phyloP scores from a whole-genome alignment of 2,888 invertebrate species.

The Drepana falcataria region DNA sequence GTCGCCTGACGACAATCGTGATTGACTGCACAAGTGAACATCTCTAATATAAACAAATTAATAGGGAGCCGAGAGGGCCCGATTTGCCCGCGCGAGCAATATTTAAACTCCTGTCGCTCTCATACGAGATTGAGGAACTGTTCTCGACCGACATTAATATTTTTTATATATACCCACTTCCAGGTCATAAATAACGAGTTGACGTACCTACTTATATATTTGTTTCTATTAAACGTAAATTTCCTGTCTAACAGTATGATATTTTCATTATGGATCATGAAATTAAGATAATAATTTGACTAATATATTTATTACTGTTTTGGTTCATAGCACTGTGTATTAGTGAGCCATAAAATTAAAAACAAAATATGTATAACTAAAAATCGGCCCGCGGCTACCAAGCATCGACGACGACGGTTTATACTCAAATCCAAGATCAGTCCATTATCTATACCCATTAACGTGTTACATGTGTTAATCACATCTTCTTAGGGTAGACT shows the following conservation, averaged over 20 bases:
- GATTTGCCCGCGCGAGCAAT: conserved; percentile 31
- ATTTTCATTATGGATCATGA: conserved; percentile 51
- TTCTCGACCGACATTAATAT: conserved; percentile 46
- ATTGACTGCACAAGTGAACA: conserved; percentile 77
- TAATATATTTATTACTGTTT: conserved; percentile 37
- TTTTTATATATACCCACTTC: conserved; percentile 44
- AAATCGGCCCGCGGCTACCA: conserved; percentile 9
- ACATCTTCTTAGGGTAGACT: conserved; percentile 53
- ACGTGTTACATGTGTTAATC: conserved; percentile 68
- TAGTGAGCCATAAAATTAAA: conserved; percentile 28
- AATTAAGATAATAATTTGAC: conserved; percentile 51
- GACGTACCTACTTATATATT: conserved; percentile 31
- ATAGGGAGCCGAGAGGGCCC: conserved; percentile 59
- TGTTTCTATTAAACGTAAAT: conserved; percentile 50
- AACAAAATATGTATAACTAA: conserved; percentile 19
- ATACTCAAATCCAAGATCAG: conserved; percentile 33
- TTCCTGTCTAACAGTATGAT: conserved; percentile 51
- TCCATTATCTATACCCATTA: conserved; percentile 58
- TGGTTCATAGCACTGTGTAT: conserved; percentile 23
- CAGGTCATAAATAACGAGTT: conserved; percentile 52
- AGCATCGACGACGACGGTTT: conserved; percentile 16
- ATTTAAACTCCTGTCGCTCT: conserved; percentile 40
- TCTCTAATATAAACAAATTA: conserved; percentile 78
- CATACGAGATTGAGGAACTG: conserved; percentile 42
- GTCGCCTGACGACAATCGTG: conserved; percentile 74